Evolutionary conservation across 2,797 vertebrate species (phyloP).

Genomic region (Hipposideros larvatus): DNA sequence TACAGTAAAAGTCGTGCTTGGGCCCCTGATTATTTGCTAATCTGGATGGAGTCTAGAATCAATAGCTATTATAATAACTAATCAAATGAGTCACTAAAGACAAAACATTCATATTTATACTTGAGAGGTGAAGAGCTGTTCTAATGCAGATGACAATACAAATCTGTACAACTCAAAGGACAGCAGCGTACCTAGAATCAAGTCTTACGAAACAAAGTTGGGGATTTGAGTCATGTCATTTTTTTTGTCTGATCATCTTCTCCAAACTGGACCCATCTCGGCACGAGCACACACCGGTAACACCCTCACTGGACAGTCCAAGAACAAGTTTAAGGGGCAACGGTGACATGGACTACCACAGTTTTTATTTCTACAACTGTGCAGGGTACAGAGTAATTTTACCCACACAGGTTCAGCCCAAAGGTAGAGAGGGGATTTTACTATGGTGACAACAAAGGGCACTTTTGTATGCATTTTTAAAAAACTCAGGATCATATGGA

Average conservation of each 20-base stretch:
- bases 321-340: neutral
- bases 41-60: slow-evolving; percentile 50
- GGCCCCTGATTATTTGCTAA: neutral
- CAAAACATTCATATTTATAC: slow-evolving; percentile 35
- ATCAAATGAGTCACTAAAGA: slow-evolving; percentile 66
- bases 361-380: neutral
- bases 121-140: neutral
- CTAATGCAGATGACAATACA: slow-evolving; percentile 30
- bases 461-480: neutral
- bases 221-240: slow-evolving; percentile 65
- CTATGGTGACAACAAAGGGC: neutral
- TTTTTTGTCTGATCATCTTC: slow-evolving; percentile 49
- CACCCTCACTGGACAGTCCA: slow-evolving; percentile 50
- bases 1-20: neutral
- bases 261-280: slow-evolving; percentile 45
- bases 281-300: neutral
- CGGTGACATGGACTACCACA: neutral
- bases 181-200: slow-evolving; percentile 60
- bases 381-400: neutral
- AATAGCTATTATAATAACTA: slow-evolving; percentile 75
- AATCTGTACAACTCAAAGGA: neutral
- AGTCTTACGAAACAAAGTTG: slow-evolving; percentile 29
- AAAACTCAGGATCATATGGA: neutral
- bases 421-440: neutral
- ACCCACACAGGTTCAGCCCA: neutral